A percentile compares a stretch with the other conserved stretches of the same genome.
Conservation (phyloP, 2,113 vertebrate species). For the Ophiodon elongatus region DNA sequence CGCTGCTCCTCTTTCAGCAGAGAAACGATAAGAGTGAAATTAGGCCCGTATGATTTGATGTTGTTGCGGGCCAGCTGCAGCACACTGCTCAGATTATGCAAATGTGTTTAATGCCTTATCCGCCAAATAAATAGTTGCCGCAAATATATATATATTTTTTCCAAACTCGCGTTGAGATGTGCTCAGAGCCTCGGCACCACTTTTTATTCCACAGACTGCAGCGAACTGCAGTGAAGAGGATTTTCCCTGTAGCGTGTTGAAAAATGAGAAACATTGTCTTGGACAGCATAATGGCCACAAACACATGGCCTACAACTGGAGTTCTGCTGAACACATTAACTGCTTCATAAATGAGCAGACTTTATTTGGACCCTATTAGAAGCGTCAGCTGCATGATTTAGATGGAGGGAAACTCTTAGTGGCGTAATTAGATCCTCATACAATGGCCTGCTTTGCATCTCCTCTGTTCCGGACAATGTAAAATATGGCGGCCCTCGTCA, state of each 20-base stretch:
- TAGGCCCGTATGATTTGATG: conserved; percentile 53
- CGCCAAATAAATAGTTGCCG: conserved; percentile 67
- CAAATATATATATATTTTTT: conserved; percentile 40
- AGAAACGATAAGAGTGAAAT: conserved; percentile 68
- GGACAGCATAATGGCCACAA: conserved; percentile 40
- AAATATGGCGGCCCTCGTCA: conserved; percentile 56
- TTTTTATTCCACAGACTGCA: conserved; percentile 39
- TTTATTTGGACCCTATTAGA: conserved; percentile 76
- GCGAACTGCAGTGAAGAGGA: conserved; percentile 34
- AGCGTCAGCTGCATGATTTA: conserved; percentile 62
- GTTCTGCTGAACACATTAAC: conserved; percentile 68
- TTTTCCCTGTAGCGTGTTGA: conserved; percentile 52
- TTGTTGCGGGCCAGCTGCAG: conserved; percentile 66
- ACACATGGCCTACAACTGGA: conserved; percentile 44
- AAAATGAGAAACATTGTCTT: conserved; percentile 61
- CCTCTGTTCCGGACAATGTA: conserved; percentile 32
- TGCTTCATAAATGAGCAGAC: conserved; percentile 69
- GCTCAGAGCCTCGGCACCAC: conserved; percentile 26
- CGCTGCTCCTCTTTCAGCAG: conserved; percentile 50
- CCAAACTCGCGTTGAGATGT: conserved; percentile 43
- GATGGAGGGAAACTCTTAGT: conserved; percentile 57
- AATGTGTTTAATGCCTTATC: conserved; percentile 69
- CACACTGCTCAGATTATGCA: conserved; percentile 72
- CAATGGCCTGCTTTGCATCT: conserved; percentile 69
- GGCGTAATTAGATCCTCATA: conserved; percentile 67